Base-by-base conservation (phyloP, 2,888 invertebrate species). In the Amiota communis region DNA sequence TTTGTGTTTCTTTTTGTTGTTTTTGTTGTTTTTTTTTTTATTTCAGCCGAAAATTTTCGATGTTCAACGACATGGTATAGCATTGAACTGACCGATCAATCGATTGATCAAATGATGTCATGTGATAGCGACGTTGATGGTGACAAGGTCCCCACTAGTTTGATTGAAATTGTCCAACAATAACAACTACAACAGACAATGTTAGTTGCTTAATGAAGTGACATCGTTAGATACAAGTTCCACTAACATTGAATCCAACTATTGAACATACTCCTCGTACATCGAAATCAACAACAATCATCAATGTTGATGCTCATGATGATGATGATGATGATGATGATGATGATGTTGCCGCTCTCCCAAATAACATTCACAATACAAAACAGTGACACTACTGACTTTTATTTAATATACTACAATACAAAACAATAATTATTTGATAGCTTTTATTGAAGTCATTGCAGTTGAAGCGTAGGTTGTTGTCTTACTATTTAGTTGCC, bases 101-200 rank as follows among this genome's bases (percentile, higher is more conserved):
- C 36, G 36, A 36, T 36, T 36, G 56, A 56, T 56, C 56, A 61
- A 36, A 48, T 49, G 20, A 46, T 64, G 64, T 47, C 20, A 46
- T 36, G 46, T 63, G 63, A 12, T 17, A 59, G 23, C 23, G 59
- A 53, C 12, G 48, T 23, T 51, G 51, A 23, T 68, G 67, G 36
- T 23, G 20, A 53, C 23, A 20, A 23, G 17, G 67, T 36, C 36
- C 36, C 36, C 36, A 17, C 51, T 20, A 76, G 74, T 85, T 83
- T 85, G 83, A 85, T 83, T 80, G 82, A 83, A 83, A 85, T 83
- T 83, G 83, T 80, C 85, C 78, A 74, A 80, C 8, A 36, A 36
- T 36, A 36, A 36, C 36, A 36, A 36, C 36, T 36, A 36, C 36
- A 36, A 2, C 6, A 36, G 36, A 36, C 36, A 36, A 36, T 36